Percentiles rank a stretch among this genome's conserved stretches.
Evolutionary conservation across 2,113 vertebrate genomes (phyloP).

Genomic region (Progne subis): DNA sequence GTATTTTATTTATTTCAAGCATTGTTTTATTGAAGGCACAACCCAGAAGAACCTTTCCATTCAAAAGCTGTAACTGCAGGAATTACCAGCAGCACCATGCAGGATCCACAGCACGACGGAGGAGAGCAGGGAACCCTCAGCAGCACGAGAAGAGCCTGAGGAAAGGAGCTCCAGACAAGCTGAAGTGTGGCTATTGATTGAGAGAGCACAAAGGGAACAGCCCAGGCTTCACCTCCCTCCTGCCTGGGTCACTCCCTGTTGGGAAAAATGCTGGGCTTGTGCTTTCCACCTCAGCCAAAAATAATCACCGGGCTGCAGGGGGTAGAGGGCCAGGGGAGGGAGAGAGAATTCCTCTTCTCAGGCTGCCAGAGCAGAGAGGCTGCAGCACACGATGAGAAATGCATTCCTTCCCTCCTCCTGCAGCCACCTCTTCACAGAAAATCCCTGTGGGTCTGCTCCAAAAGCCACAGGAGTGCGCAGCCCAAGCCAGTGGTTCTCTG

Average conservation of each 20-base stretch:
- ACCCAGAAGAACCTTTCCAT: neutral
- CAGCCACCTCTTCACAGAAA: neutral
- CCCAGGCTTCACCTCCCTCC: neutral
- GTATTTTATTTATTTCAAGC: neutral
- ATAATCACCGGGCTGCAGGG: slow-evolving; percentile 50
- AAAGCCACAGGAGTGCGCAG: neutral
- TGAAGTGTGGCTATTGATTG: neutral
- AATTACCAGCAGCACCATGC: neutral
- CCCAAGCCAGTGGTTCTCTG: neutral
- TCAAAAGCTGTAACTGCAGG: neutral
- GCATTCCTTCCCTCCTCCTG: slow-evolving; percentile 9
- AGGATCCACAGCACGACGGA: neutral
- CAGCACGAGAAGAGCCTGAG: neutral
- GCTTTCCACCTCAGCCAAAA: slow-evolving; percentile 57
- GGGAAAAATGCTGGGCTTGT: slow-evolving; percentile 6
- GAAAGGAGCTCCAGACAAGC: neutral
- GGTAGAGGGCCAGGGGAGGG: neutral
- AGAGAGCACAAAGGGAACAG: neutral
- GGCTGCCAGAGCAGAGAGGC: neutral
- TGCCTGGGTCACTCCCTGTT: neutral
- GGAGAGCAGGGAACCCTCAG: neutral
- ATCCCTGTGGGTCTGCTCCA: neutral
- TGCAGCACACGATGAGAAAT: neutral
- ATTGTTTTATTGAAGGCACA: neutral
- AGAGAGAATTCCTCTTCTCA: neutral